These are phyloP conservation scores for Nautilus pompilius DNA, from an alignment of 1,140 invertebrate genomes.

Conservation along the genomic window DNA sequence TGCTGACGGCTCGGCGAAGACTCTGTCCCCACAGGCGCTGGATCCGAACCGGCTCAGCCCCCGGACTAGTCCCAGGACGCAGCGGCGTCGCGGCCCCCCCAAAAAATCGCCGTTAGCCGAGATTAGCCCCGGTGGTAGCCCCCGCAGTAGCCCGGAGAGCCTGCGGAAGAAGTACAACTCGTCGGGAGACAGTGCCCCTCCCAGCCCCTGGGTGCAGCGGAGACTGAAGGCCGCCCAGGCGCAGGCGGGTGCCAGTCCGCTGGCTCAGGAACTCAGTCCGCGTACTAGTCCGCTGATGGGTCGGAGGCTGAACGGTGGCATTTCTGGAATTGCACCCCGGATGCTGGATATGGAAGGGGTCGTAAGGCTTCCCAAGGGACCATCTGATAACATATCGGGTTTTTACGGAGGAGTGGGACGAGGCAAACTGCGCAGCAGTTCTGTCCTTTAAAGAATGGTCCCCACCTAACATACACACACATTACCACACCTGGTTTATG, in stretches of 20 bases:
- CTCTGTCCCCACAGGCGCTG: slow-evolving; percentile 9
- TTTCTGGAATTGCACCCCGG: slow-evolving; percentile 14
- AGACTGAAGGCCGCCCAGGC: slow-evolving; percentile 51
- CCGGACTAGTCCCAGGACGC: slow-evolving; percentile 21
- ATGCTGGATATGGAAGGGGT: slow-evolving; percentile 62
- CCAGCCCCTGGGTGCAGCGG: slow-evolving; percentile 59
- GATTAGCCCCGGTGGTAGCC: slow-evolving; percentile 31
- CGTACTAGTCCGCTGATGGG: slow-evolving; percentile 29
- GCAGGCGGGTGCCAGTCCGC: slow-evolving; percentile 27
- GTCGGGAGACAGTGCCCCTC: slow-evolving; percentile 33
- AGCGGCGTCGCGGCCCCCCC: slow-evolving; percentile 23
- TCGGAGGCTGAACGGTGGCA: slow-evolving; percentile 24
- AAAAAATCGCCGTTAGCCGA: slow-evolving; percentile 44
- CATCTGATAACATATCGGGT: slow-evolving; percentile 78
- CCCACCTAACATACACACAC: too few relatives aligned
- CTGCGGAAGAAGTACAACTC: slow-evolving; percentile 25
- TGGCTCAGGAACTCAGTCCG: slow-evolving; percentile 19
- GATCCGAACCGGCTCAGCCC: slow-evolving; percentile 30
- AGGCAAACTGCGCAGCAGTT: slow-evolving; percentile 43
- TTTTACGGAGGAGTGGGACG: slow-evolving; percentile 58
- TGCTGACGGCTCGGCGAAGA: slow-evolving; percentile 48
- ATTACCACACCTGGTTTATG: too few relatives aligned
- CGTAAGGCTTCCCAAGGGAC: slow-evolving; percentile 75
- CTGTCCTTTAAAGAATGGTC: too few relatives aligned
- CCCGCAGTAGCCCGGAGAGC: slow-evolving; percentile 47